Evolutionary conservation across 1,140 invertebrate species (phyloP).

Genomic region (Hydropsyche tenuis): DNA sequence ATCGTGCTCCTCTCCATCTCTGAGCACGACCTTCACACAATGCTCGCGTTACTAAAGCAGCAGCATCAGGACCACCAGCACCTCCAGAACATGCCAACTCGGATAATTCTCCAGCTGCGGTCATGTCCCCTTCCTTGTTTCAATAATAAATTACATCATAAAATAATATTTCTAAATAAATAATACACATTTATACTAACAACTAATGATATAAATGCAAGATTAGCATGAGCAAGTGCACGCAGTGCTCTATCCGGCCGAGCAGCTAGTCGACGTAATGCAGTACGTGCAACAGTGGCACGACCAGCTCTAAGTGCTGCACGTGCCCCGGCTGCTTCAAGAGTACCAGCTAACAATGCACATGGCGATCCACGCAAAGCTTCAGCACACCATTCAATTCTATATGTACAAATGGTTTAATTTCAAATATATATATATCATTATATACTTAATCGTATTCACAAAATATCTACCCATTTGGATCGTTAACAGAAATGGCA

Average conservation of each 20-base stretch:
- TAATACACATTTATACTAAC: too few species aligned
- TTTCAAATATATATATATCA: neutral
- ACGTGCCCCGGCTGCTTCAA: slow-evolving; percentile 58
- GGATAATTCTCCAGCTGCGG: slow-evolving; percentile 26
- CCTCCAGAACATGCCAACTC: slow-evolving; percentile 40
- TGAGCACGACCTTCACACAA: slow-evolving; percentile 38
- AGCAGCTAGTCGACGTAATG: slow-evolving; percentile 56
- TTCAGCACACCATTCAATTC: slow-evolving; percentile 60
- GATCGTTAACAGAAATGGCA: slow-evolving; percentile 44
- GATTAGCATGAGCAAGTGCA: slow-evolving; percentile 57
- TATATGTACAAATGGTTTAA: slow-evolving; percentile 32
- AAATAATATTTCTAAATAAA: neutral
- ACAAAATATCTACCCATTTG: slow-evolving; percentile 37
- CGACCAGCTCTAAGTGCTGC: slow-evolving; percentile 54
- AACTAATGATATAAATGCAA: slow-evolving; percentile 59
- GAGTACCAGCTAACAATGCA: slow-evolving; percentile 56
- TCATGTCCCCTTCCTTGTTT: slow-evolving; percentile 42
- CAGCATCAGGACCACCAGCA: slow-evolving; percentile 34
- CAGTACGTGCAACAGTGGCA: slow-evolving; percentile 50
- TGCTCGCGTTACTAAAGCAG: slow-evolving; percentile 41
- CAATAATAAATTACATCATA: neutral
- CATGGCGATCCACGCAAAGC: slow-evolving; percentile 58
- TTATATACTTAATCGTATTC: neutral
- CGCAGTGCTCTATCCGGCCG: slow-evolving; percentile 54
- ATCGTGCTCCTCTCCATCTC: slow-evolving; percentile 39